Percentiles rank a stretch among this genome's conserved stretches.
Evolutionary conservation across 2,797 vertebrate genomes (phyloP).

Genomic region (Morelia viridis): DNA sequence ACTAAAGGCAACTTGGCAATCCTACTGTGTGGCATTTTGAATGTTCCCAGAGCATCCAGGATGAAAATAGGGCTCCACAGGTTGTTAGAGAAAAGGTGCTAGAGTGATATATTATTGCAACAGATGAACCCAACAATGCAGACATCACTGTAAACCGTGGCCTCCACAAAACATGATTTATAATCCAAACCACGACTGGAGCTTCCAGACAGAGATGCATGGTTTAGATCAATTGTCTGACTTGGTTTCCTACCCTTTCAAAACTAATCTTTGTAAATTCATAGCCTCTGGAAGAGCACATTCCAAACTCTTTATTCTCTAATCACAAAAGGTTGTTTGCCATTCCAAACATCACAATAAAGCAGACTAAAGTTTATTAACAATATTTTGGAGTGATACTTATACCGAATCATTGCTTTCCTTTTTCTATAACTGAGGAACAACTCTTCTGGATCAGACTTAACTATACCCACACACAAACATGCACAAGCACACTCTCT

Average conservation of each 20-base stretch:
- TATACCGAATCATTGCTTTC: background rate
- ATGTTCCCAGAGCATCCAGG: conserved; percentile 7
- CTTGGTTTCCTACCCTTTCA: background rate
- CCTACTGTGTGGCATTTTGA: conserved; percentile 9
- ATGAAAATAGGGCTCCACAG: conserved; percentile 4
- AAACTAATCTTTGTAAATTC: background rate
- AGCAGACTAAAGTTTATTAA: background rate
- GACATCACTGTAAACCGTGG: background rate
- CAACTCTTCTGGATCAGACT: background rate
- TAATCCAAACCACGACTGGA: background rate
- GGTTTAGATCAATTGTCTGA: background rate
- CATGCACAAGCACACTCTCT: background rate
- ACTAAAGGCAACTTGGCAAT: conserved; percentile 34
- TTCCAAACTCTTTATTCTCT: background rate
- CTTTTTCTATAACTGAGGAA: background rate
- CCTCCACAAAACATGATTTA: background rate
- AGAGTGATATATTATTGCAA: background rate
- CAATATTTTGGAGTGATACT: background rate
- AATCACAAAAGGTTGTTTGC: background rate
- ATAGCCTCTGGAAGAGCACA: background rate
- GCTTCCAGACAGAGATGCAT: background rate
- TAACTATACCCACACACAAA: background rate
- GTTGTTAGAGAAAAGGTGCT: background rate
- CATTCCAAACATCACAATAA: background rate
- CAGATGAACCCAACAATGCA: no score